Evolutionary conservation across 1,140 invertebrate species (phyloP).

Genomic region (Littorina saxatilis): DNA sequence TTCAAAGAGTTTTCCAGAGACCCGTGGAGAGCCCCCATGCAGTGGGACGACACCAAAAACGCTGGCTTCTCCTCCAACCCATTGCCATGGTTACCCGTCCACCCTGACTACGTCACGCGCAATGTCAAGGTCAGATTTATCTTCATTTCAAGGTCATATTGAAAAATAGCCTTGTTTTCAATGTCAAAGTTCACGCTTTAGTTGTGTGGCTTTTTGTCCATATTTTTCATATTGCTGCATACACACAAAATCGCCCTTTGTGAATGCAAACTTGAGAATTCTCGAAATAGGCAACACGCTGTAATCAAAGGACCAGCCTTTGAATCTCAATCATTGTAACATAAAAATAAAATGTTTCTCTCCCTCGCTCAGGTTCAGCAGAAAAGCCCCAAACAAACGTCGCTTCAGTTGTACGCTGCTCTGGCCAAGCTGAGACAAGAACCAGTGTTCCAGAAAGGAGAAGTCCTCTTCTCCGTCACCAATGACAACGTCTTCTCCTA

Average conservation of each 20-base stretch:
- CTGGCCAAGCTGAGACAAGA: conserved; percentile 43
- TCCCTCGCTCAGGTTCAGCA: conserved; percentile 34
- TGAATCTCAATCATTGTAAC: no score
- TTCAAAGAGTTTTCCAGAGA: conserved; percentile 79
- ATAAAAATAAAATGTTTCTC: no score
- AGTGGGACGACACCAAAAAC: conserved; percentile 82
- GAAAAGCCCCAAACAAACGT: conserved; percentile 1
- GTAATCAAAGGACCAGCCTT: no score
- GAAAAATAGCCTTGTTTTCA: background rate
- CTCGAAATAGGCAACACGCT: no score
- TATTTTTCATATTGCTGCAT: conserved; percentile 16
- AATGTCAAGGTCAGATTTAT: conserved; percentile 61
- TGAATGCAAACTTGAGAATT: no score
- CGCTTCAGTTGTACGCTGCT: conserved; percentile 42
- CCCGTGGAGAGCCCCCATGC: conserved; percentile 84
- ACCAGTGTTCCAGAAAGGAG: conserved; percentile 48
- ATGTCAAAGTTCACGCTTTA: background rate
- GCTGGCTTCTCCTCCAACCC: conserved; percentile 79
- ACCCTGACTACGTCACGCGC: conserved; percentile 75
- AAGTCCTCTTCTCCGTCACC: conserved; percentile 41
- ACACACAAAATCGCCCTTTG: no score
- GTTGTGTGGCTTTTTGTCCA: background rate
- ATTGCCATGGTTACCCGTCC: conserved; percentile 83
- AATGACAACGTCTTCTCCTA: conserved; percentile 55
- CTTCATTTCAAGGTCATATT: no score